A percentile compares a stretch with the other conserved stretches of the same genome.
These are phyloP conservation scores for Chloebia gouldiae DNA, from an alignment of 2,113 vertebrate species.

Conservation along the genomic window DNA sequence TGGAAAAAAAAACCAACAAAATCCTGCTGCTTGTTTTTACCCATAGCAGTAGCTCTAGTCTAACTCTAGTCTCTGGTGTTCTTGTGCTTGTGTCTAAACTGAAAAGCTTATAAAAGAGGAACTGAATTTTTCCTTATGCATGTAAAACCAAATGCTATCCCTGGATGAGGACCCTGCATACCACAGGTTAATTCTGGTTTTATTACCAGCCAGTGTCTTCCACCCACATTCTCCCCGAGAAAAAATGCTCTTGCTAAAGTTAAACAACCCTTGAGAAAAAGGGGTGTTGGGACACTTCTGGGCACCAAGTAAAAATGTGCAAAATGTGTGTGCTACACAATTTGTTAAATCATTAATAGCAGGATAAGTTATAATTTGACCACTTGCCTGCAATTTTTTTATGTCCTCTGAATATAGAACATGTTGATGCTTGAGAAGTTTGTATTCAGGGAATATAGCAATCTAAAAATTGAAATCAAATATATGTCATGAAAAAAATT, in stretches of 20 bases:
- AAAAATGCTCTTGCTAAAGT: not conserved
- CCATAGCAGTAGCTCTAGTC: not conserved
- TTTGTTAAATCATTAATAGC: not conserved
- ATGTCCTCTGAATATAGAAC: not conserved
- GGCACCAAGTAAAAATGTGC: not conserved
- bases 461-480: not conserved
- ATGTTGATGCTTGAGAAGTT: not conserved
- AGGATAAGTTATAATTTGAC: not conserved
- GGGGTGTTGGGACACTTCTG: not conserved
- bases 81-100: not conserved
- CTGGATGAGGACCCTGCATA: not conserved
- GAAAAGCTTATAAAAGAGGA: not conserved
- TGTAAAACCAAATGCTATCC: not conserved
- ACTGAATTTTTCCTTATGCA: rapidly evolving
- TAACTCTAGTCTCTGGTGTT: not conserved
- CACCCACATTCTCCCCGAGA: not conserved
- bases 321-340: not conserved
- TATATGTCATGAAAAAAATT: not conserved
- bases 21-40: not conserved
- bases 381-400: not conserved
- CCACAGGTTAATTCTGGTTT: not conserved
- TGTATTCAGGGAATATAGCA: not conserved
- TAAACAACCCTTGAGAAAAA: not conserved
- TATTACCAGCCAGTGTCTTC: not conserved
- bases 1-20: not conserved